Evolutionary conservation across 1,140 invertebrate genomes (phyloP), one percentile per base, ranked within the genome.

Genomic region (Drosophila pseudoobscura): DNA sequence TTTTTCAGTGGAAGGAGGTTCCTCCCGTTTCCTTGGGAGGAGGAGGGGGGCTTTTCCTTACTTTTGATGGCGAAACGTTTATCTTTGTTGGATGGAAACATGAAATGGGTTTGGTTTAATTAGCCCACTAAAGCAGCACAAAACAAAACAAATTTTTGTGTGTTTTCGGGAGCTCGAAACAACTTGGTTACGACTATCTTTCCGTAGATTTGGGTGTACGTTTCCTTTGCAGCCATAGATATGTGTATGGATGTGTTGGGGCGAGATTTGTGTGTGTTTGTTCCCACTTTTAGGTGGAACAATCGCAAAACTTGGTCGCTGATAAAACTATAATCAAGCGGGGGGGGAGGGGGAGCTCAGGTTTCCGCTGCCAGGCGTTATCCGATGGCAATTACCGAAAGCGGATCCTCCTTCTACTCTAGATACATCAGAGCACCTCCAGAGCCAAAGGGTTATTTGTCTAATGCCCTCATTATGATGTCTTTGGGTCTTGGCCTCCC

Each of bases 71-170:
- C 53, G 29, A 22, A 22, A 51, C 79, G 75, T 64, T 83, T 82
- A 78, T 83, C 78, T 74, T 74, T 50, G 17, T 43, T 54, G 61
- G 45, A 71, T 46, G 56, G 26, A 62, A 62, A 87, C 82, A 83
- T 59, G 75, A 88, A 88, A 83, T 73, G 83, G 78, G 78, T 73
- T 88, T 82, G 71, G 59, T 75, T 87, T 87, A 87, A 87, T 87
- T 87, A 75, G 75, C 51, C 60, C 71, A 70, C 75, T 73, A 76
- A 85, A 76, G 49, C 71, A 69, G 70, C 64, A 69, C 44, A 76
- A 77, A 60, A 73, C 77, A 80, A 77, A 60, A 73, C 77, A 80
- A 77, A 80, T 74, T 72, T 72, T 35, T 44, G 53, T 31, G 56
- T 50, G 2, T 39, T 39, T 39, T 39, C 17, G 35, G 35, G 49